Base-by-base conservation (phyloP, 1,140 invertebrate genomes). In the Doryteuthis pealeii region DNA sequence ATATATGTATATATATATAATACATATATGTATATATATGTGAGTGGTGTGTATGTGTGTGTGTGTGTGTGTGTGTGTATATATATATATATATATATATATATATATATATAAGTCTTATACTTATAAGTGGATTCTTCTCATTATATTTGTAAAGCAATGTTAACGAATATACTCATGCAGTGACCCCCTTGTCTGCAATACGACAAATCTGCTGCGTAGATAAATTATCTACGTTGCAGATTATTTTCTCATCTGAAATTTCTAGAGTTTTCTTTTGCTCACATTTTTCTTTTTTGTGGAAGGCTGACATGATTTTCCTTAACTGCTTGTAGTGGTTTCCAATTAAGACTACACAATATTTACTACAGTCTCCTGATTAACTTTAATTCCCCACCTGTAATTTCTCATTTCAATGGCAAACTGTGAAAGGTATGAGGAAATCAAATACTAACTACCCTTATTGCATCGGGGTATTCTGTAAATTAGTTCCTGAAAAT, bases 111-210 rank as follows among this genome's bases (percentile, higher is more conserved):
- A 58, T 35, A 68, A 30, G 66, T 68, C 28, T 32, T 68, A 68
- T 68, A 68, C 8, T 68, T 32, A 68, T 68, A 68, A 68, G 66
- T 68, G 66, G 66, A 68, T 68, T 68, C 22, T 68, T 68, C n/a
- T 30, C 66, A 30, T 68, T 68, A 68, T 68, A 68, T 30, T 68
- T 62, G 58, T 62, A 62, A 62, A 62, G 28, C 22, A 30, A 62
- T 26, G 58, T 62, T 30, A 62, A n/a, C 22, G 6, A 40, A 30
- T 26, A n/a, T 30, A n/a, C 28, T 62, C 58, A n/a, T 62, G 28
- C 58, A 5, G 58, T 62, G 58, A 15, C 58, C 15, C 28, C 15
- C 28, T 62, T 62, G 22, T 62, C 58, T 15, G 5, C 35, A 40
- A 10, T 40, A 15, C 58, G 15, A 15, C 28, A 62, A n/a, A 62